These are phyloP conservation scores for Phragmatobia fuliginosa DNA, from an alignment of 2,888 invertebrate genomes.

Conservation along the genomic window DNA sequence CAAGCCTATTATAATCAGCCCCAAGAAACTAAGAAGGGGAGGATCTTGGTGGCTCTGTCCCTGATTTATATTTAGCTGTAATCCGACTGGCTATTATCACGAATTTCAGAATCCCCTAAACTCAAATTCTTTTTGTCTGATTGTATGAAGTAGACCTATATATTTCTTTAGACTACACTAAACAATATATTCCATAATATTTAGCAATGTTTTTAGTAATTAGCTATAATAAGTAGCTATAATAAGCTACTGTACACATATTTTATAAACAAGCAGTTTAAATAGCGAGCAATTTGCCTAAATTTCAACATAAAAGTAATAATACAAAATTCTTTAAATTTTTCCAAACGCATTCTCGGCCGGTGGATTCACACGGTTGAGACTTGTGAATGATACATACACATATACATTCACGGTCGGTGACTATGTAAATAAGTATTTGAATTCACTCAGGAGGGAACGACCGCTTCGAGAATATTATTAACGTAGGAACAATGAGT, in stretches of 20 bases:
- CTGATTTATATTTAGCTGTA: too few species aligned
- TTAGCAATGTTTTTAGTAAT: too few species aligned
- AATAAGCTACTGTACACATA: not conserved
- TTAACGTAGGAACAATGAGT: slow-evolving; percentile 57
- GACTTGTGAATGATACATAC: slow-evolving; percentile 65
- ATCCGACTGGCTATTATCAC: too few species aligned
- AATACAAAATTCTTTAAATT: slow-evolving; percentile 66
- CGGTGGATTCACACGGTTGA: slow-evolving; percentile 78
- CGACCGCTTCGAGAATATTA: slow-evolving; percentile 63
- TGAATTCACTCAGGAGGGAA: slow-evolving; percentile 64
- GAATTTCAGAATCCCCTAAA: too few species aligned
- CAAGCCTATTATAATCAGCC: too few species aligned
- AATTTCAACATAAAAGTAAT: slow-evolving; percentile 28
- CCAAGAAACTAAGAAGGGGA: too few species aligned
- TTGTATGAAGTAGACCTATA: too few species aligned
- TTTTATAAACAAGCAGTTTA: not conserved
- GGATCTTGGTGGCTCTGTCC: too few species aligned
- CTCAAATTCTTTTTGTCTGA: too few species aligned
- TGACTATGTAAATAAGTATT: slow-evolving; percentile 82
- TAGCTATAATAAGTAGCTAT: not conserved
- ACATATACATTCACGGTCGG: slow-evolving; percentile 78
- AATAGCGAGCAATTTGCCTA: not conserved
- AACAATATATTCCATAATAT: too few species aligned
- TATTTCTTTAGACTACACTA: too few species aligned
- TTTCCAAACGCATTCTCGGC: slow-evolving; percentile 77